Conservation (phyloP, 2,113 vertebrate species). For the Gobiocypris rarus region DNA sequence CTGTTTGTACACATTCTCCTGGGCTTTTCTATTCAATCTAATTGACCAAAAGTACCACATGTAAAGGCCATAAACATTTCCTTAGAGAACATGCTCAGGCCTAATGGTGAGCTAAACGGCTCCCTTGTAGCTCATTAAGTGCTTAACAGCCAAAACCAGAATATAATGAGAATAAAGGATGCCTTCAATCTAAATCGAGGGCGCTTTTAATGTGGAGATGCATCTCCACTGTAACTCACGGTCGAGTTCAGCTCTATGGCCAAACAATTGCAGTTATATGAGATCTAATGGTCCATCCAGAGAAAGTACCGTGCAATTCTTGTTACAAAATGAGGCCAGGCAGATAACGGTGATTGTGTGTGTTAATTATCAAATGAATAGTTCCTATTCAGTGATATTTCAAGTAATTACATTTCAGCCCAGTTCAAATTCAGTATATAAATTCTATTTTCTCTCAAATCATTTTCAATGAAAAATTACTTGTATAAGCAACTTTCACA, state of each 20-base stretch:
- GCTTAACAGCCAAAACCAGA: conserved; percentile 59
- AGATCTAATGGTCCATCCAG: conserved; percentile 60
- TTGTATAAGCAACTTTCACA: too few species aligned
- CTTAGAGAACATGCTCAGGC: conserved; percentile 60
- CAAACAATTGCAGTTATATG: conserved; percentile 51
- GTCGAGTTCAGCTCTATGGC: conserved; percentile 57
- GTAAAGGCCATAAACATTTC: conserved; percentile 59
- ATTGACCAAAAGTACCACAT: conserved; percentile 55
- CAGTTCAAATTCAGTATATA: conserved; percentile 19
- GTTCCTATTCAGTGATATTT: conserved; percentile 57
- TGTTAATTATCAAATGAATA: conserved; percentile 66
- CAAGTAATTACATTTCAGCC: conserved; percentile 50
- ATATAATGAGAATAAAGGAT: conserved; percentile 65
- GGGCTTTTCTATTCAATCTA: conserved; percentile 60
- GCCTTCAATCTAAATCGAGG: conserved; percentile 46
- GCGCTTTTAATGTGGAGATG: conserved; percentile 62
- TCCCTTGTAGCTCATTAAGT: conserved; percentile 69
- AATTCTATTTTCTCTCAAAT: background rate
- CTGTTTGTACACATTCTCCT: conserved; percentile 53
- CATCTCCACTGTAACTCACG: conserved; percentile 60
- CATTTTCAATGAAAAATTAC: too few species aligned
- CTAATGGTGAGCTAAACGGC: conserved; percentile 60
- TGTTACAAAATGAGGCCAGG: conserved; percentile 46
- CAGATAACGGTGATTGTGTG: conserved; percentile 63
- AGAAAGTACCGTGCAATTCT: conserved; percentile 61